A percentile compares a stretch with the other conserved stretches of the same genome.
phyloP scores from a whole-genome alignment of 2,888 invertebrate species.

The Stenichneumon culpator region DNA sequence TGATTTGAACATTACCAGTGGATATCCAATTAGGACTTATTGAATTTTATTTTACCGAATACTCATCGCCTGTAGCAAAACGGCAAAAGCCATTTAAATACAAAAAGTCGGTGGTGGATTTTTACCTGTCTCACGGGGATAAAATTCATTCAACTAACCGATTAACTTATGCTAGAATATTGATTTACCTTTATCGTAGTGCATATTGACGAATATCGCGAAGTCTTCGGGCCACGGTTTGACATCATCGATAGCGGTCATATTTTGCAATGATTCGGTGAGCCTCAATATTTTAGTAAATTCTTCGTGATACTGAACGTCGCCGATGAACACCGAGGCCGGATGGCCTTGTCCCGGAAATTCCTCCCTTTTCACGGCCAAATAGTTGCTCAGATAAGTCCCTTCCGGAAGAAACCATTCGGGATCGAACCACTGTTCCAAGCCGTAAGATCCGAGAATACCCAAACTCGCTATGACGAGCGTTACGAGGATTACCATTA shows the following conservation, averaged over 20 bases:
- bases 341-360: conserved; percentile 90
- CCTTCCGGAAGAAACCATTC: conserved; percentile 92
- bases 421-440: conserved; percentile 93
- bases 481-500: conserved; percentile 88
- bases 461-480: conserved; percentile 88
- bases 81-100: too few species aligned
- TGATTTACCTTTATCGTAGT: conserved; percentile 86
- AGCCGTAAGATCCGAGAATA: conserved; percentile 87
- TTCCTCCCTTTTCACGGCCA: conserved; percentile 86
- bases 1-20: too few species aligned
- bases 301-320: conserved; percentile 88
- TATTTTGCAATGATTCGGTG: conserved; percentile 86
- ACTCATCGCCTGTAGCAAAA: too few species aligned
- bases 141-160: too few species aligned
- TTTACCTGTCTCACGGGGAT: too few species aligned
- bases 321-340: conserved; percentile 89
- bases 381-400: conserved; percentile 89
- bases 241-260: conserved; percentile 86
- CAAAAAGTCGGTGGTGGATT: too few species aligned
- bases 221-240: conserved; percentile 90
- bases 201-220: conserved; percentile 87
- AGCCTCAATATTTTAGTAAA: conserved; percentile 87
- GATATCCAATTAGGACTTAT: too few species aligned
- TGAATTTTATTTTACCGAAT: too few species aligned
- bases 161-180: too few species aligned